Evolutionary conservation across 2,113 vertebrate genomes (phyloP).

Genomic region (Uria lomvia): DNA sequence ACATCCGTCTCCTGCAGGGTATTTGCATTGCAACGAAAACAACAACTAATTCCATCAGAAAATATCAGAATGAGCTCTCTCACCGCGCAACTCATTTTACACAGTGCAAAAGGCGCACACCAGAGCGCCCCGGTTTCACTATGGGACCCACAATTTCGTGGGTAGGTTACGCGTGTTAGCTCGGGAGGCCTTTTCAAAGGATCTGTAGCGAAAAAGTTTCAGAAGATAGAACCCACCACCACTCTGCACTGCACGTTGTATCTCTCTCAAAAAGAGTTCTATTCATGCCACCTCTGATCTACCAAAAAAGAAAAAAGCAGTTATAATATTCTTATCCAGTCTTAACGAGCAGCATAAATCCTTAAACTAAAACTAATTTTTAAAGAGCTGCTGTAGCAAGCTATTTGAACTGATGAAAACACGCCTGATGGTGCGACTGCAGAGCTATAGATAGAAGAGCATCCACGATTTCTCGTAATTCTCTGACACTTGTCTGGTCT

Average conservation of each 20-base stretch:
- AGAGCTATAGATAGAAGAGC: conserved; percentile 51
- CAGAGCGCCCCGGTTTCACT: not conserved
- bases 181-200: not conserved
- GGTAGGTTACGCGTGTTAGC: not conserved
- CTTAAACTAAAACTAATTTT: conserved; percentile 18
- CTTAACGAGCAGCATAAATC: conserved; percentile 1
- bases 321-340: not conserved
- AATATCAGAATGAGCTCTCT: not conserved
- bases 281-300: not conserved
- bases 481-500: conserved; percentile 43
- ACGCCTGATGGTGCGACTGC: not conserved
- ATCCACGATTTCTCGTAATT: not conserved
- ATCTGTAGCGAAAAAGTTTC: not conserved
- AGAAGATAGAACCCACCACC: not conserved
- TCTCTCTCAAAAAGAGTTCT: not conserved
- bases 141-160: not conserved
- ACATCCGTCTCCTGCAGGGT: not conserved
- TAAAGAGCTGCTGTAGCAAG: not conserved
- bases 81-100: not conserved
- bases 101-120: too few relatives aligned
- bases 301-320: not conserved
- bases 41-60: not conserved
- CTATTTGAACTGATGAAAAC: not conserved
- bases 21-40: not conserved
- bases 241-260: not conserved